Base-by-base conservation (phyloP, 2,113 vertebrate genomes). In the Vidua macroura region DNA sequence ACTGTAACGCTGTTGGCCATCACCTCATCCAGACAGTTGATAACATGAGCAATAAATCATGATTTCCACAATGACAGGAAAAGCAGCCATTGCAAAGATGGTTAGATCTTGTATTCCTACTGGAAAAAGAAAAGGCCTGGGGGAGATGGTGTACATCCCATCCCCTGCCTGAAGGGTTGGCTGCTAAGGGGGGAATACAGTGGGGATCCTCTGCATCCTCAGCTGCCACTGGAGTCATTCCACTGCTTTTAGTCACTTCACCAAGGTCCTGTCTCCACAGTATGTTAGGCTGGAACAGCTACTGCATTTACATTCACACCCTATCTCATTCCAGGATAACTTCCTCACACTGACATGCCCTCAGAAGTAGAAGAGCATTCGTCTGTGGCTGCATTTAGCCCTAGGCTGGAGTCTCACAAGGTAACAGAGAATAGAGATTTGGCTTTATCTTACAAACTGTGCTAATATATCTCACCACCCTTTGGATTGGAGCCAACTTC, bases 351-450 rank as follows among this genome's bases (percentile, higher is more conserved):
- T 86, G 92, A 86, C 24, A 0, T 95, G 93, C 90, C 93, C 94
- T 95, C 55, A 91, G 90, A 95, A 94, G 90, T 88, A 93, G 87
- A 94, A 86, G 75, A 91, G 82, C 86, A 70, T 70, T 94, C 0
- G 16, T 91, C 93, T 95, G 93, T 95, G 93, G 95, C 93, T 96
- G 90, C 85, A 46, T 93, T 94, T 93, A 95, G 93, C 94, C 92
- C 48, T 63, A 96, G 95, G 95, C 93, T 90, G 79, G 78, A 94
- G 82, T 96, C 93, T 97, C 96, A 94, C 17, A 2, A 96, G 93
- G 92, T 95, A 96, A 94, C 59, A 88, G 76, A 96, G 81, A 95
- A 95, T 22, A 91, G 55, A 86, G 82, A 96, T 88, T 83, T 86
- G 92, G 85, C 85, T 97, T 96, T 96, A 94, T 97, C 93, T 96